Percentiles rank a stretch among this genome's conserved stretches.
phyloP scores from a whole-genome alignment of 2,113 vertebrate species.

The Rhabdomys dilectus region DNA sequence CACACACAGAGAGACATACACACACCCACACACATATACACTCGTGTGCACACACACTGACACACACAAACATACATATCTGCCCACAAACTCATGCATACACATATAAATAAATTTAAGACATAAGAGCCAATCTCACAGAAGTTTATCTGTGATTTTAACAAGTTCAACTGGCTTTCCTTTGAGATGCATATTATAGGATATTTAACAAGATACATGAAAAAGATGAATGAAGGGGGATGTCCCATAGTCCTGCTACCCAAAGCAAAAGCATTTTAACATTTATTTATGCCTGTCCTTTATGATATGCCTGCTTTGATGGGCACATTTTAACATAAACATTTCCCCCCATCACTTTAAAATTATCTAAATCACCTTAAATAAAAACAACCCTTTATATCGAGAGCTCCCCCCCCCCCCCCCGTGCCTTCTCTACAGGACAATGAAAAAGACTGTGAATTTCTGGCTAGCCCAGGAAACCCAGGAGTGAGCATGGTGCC shows the following conservation, averaged over 20 bases:
- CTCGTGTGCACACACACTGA: not conserved
- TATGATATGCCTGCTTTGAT: constrained; percentile 5
- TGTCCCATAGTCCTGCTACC: not conserved
- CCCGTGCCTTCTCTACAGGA: not conserved
- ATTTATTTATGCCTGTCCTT: constrained; percentile 8
- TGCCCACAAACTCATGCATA: no score
- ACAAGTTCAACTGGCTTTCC: constrained; percentile 6
- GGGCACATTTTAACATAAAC: not conserved
- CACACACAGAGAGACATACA: not conserved
- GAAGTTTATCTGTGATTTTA: constrained; percentile 39
- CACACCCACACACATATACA: not conserved
- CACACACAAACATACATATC: not conserved
- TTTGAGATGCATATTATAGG: constrained; percentile 17
- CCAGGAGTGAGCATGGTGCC: not conserved
- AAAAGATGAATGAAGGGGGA: not conserved
- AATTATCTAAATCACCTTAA: constrained; percentile 24
- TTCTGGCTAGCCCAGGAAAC: not conserved
- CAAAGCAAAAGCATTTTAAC: constrained; percentile 46
- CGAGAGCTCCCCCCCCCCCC: not conserved
- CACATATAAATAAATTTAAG: not conserved
- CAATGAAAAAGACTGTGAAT: not conserved
- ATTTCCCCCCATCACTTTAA: constrained; percentile 19
- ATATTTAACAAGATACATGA: constrained; percentile 38
- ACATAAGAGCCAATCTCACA: not conserved
- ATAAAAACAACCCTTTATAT: not conserved